Base-by-base conservation (phyloP, 2,797 vertebrate genomes). In the Sciaenops ocellatus region DNA sequence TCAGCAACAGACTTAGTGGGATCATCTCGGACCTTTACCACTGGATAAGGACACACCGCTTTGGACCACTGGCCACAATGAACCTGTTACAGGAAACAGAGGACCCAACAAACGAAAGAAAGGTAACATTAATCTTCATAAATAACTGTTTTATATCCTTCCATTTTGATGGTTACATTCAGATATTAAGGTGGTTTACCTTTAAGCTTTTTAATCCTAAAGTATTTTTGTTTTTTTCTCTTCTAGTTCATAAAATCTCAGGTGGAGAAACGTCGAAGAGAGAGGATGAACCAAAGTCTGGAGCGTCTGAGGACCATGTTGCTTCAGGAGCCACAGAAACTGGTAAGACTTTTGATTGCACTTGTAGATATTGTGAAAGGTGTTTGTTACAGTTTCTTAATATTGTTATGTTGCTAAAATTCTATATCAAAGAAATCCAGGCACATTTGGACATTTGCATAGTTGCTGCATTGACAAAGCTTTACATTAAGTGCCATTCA, bases 201-300 rank as follows among this genome's bases (percentile, higher is more conserved):
- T n/a, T n/a, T n/a, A n/a, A n/a, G n/a, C n/a, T n/a, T n/a, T n/a
- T n/a, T n/a, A n/a, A n/a, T n/a, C n/a, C n/a, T n/a, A n/a, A n/a
- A n/a, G n/a, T 44, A 8, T 34, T 28, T 8, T 7, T 34, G 22
- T 8, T 9, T 7, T 47, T 28, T 50, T 22, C 6, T 22, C 10
- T 3, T 70, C 0, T 82, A 97, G 96, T 73, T 96, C 60, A 79
- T 96, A 22, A 98, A 98, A 79, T 96, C 96, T 72, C 94, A 97
- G 64, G 93, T 96, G 78, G 97, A 97, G 91, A 96, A 96, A 81
- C 95, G 95, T 41, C 93, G 97, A 4, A 90, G 97, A 51, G 96
- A 97, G 76, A 93, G 96, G 62, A 97, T 98, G 87, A 98, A 97
- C 84, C 86, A 84, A 68, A 97, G 97, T 83, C 92, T 98, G 88